These are phyloP conservation scores for Pontoporia blainvillei DNA, from an alignment of 2,113 vertebrate genomes.

Conservation along the genomic window DNA sequence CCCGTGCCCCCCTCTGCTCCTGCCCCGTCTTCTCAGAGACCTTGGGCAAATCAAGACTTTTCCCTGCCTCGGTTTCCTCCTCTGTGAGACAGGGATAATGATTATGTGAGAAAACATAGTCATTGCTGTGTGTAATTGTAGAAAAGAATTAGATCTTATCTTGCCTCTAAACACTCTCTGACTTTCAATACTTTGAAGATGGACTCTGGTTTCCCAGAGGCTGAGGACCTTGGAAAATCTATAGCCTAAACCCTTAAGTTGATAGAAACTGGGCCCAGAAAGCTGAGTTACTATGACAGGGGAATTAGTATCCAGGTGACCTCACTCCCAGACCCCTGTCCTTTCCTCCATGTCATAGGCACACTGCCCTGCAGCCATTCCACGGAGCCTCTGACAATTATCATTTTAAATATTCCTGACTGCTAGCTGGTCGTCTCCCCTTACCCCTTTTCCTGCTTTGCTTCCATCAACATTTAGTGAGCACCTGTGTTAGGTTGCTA, in stretches of 20 bases:
- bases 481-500: neutral
- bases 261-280: neutral
- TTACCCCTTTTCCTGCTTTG: neutral
- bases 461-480: neutral
- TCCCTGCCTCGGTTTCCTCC: neutral
- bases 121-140: neutral
- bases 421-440: fast-evolving
- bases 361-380: neutral
- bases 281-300: neutral
- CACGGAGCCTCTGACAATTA: neutral
- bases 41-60: neutral
- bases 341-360: neutral
- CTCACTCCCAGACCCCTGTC: neutral
- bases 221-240: neutral
- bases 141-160: neutral
- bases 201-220: neutral
- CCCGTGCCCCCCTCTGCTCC: neutral
- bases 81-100: neutral
- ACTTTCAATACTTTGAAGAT: neutral
- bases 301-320: neutral
- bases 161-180: neutral
- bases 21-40: neutral
- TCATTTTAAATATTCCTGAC: neutral
- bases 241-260: neutral
- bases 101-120: neutral